Evolutionary conservation across 2,797 vertebrate species (phyloP).

Genomic region (Antrozous pallidus): DNA sequence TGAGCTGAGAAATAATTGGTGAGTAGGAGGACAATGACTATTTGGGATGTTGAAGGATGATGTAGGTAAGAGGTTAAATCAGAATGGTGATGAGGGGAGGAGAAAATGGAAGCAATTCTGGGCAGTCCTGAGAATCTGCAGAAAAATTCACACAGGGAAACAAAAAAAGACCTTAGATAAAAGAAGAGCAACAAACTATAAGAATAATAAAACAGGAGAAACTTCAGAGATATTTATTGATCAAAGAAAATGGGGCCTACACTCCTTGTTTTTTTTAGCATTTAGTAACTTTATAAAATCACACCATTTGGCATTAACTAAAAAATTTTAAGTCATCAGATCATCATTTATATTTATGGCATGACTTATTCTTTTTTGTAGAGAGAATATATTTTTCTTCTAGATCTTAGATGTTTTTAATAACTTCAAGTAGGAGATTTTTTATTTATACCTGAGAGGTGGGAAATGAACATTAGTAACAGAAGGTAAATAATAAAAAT

Average conservation of each 20-base stretch:
- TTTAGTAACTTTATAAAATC: not conserved
- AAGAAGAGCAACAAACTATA: not conserved
- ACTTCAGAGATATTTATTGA: not conserved
- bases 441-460: not conserved
- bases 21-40: not conserved
- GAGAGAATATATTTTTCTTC: not conserved
- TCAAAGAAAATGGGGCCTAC: not conserved
- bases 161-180: not conserved
- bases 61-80: not conserved
- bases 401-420: not conserved
- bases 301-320: not conserved
- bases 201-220: not conserved
- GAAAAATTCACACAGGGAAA: not conserved
- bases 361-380: not conserved
- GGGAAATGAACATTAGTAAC: not conserved
- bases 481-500: not conserved
- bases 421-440: not conserved
- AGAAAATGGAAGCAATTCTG: not conserved
- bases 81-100: not conserved
- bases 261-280: not conserved
- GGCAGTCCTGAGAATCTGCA: not conserved
- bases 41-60: not conserved
- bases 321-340: not conserved
- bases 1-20: not conserved
- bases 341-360: not conserved